Conservation (phyloP, 2,888 invertebrate species). For the Plebejus anna region DNA sequence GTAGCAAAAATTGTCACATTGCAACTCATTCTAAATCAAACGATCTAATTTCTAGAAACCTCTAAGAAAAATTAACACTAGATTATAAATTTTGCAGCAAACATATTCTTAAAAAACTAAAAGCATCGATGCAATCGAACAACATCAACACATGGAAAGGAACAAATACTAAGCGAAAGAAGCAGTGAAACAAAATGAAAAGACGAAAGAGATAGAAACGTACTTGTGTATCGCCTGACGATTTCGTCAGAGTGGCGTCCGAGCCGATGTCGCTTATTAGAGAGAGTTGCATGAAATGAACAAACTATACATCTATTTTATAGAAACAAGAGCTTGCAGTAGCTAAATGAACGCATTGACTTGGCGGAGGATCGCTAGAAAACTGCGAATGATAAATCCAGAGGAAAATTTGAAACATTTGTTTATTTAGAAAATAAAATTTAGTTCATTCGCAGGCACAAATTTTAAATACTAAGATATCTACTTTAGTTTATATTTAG, state of each 20-base stretch:
- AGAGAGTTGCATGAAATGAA: slow-evolving; percentile 80
- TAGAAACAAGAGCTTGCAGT: slow-evolving; percentile 39
- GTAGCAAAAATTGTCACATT: neutral
- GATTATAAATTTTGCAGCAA: slow-evolving; percentile 7
- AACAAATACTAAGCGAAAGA: slow-evolving; percentile 43
- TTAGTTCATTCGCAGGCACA: slow-evolving; percentile 30
- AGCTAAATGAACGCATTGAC: slow-evolving; percentile 28
- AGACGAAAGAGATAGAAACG: slow-evolving; percentile 53
- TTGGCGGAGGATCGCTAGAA: slow-evolving; percentile 33
- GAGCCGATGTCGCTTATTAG: slow-evolving; percentile 76
- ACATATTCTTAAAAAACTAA: slow-evolving; percentile 21
- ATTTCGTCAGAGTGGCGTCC: slow-evolving; percentile 73
- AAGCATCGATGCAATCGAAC: slow-evolving; percentile 32
- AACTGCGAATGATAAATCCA: slow-evolving; percentile 29
- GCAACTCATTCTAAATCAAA: slow-evolving; percentile 9
- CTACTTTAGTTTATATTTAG: slow-evolving; percentile 27
- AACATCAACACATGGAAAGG: slow-evolving; percentile 39
- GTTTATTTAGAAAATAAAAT: slow-evolving; percentile 29
- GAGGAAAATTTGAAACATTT: slow-evolving; percentile 4
- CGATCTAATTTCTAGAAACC: neutral
- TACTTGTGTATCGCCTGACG: slow-evolving; percentile 76
- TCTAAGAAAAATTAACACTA: slow-evolving; percentile 6
- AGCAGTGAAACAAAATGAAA: slow-evolving; percentile 47
- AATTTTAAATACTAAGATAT: slow-evolving; percentile 1
- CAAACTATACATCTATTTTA: slow-evolving; percentile 78